These are phyloP conservation scores for Aradus depressus DNA, from an alignment of 2,888 invertebrate species.

Conservation along the genomic window DNA sequence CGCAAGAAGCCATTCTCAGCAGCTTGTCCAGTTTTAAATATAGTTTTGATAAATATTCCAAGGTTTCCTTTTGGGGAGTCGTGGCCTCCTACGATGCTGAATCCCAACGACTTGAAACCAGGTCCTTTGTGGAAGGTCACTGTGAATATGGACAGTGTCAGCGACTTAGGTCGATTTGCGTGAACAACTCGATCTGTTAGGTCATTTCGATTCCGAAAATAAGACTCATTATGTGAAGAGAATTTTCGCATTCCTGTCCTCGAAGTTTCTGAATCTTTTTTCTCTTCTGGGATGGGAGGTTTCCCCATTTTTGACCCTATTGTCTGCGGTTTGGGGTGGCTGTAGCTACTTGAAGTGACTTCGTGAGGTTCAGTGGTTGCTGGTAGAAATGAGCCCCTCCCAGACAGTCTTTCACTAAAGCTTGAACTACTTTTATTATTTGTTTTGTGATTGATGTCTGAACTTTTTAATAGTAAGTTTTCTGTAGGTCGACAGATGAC, in stretches of 20 bases:
- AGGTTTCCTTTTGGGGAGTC: conserved; percentile 79
- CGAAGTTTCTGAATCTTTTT: conserved; percentile 24
- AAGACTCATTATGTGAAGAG: conserved; percentile 34
- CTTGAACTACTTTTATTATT: too few species aligned
- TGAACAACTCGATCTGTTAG: conserved; percentile 11
- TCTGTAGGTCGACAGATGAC: conserved; percentile 34
- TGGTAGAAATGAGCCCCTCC: too few species aligned
- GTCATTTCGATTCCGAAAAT: conserved; percentile 28
- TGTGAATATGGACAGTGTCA: conserved; percentile 36
- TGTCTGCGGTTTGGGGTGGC: not conserved
- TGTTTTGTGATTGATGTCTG: too few species aligned
- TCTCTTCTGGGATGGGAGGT: conserved; percentile 26
- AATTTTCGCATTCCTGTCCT: conserved; percentile 41
- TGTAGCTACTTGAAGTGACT: too few species aligned
- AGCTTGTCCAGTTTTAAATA: conserved; percentile 75
- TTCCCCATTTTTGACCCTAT: conserved; percentile 14
- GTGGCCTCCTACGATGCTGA: conserved; percentile 80
- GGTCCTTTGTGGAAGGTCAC: conserved; percentile 69
- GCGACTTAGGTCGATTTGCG: conserved; percentile 34
- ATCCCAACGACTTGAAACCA: conserved; percentile 74
- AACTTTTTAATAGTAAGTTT: not conserved
- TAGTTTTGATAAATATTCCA: conserved; percentile 82
- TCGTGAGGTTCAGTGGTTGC: too few species aligned
- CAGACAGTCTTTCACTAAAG: too few species aligned
- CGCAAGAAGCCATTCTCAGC: conserved; percentile 70